Base-by-base conservation (phyloP, 2,888 invertebrate species). In the Trichopria drosophilae region DNA sequence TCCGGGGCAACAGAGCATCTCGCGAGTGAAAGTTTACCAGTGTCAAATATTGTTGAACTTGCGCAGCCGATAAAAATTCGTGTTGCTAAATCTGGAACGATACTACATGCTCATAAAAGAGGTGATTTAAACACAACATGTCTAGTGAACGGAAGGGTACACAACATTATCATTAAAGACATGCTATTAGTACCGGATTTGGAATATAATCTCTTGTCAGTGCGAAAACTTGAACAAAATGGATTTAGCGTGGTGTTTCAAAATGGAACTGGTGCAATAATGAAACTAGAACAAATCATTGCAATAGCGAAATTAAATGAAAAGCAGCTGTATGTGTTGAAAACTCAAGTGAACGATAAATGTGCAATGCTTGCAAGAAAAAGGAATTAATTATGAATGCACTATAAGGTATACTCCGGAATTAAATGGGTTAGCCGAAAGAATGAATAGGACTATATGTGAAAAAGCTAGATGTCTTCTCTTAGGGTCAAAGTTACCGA, bases 401-500 rank as follows among this genome's bases (percentile, higher is more conserved):
- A 59, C 57, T 3, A 59, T 61, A 6, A 43, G 58, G 4, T 67
- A 66, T 45, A 66, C 64, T 6, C 66, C 66, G 2, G 43, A 69
- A 45, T 62, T 63, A 34, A 65, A 65, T 44, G 65, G 65, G 16
- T 58, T 64, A 1, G 63, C 63, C 9, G 65, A 65, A 40, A 22
- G 64, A 16, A 51, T 65, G 53, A 66, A 66, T 15, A 29, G 64
- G 6, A 61, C 60, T 6, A 53, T 76, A 31, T 15, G 68, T 6
- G 73, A 74, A 61, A 72, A 67, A 56, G 69, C 69, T 42, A 63
- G 73, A 29, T 48, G 69, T 26, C 65, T 72, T 62, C 10, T 76
- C 39, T 52, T 51, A 47, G 60, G 64, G 43, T 66, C 68, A 9
- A 60, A 64, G 20, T 53, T 71, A 10, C 51, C 60, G 20, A 71